Base-by-base conservation (phyloP, 2,113 vertebrate species). In the Boulengeromyrus knoepffleri region DNA sequence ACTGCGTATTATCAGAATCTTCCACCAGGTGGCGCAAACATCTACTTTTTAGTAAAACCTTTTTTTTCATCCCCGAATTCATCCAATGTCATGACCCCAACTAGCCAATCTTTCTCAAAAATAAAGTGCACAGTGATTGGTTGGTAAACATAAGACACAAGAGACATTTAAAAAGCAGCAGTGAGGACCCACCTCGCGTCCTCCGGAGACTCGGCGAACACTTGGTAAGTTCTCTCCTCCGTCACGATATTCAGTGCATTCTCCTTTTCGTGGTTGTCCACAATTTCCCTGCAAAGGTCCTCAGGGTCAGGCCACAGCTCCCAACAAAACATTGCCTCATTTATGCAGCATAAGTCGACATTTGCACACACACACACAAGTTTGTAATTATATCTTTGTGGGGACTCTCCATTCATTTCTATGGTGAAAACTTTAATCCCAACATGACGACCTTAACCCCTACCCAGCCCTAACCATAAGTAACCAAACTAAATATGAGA, bases 231-330 rank as follows among this genome's bases (percentile, higher is more conserved):
- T 92, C 97, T 95, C 88, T 98, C 97, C 15, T 97, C 96, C 0
- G 97, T 98, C 92, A 98, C 97, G 3, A 98, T 93, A 94, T 98
- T 97, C 93, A 98, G 93, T 66, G 97, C 98, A 2, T 98, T 98
- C 93, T 98, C 98, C 93, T 98, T 98, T 90, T 98, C 98, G 1
- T 97, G 97, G 89, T 98, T 98, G 91, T 98, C 97, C 90, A 98
- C 97, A 27, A 98, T 97, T 92, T 98, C 97, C 90, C 98, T 98
- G 95, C 5, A 45, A 95, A 46, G 49, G 47, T 17, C 39, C 5
- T 2, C 46, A 47, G 10, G 17, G 21, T 58, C 39, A 27, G 9
- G 21, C n/a, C 39, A 87, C 13, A 74, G 12, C 86, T 27, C 92
- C 47, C 50, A 12, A 84, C 39, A 80, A 4, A 31, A 13, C 8